Evolutionary conservation across 35 echinoderm and acorn worm species (phyloP), one percentile per base, ranked within the genome.

Genomic region (Apostichopus parvimensis): DNA sequence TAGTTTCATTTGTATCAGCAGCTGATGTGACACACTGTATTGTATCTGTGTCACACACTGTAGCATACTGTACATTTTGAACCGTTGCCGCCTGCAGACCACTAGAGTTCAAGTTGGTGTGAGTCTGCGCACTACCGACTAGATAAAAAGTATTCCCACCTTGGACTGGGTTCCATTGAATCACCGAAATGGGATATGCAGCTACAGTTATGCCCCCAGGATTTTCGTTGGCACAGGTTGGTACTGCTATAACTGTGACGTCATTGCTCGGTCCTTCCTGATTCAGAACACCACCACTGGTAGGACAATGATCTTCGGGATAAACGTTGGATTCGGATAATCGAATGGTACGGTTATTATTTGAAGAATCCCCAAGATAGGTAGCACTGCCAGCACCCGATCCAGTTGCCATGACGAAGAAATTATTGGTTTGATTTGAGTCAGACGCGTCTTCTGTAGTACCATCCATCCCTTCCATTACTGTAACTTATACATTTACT

Each of bases 101-200:
- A 20, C 71, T 18, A 57, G 79, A 82, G 34, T 14, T 82, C 14
- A 68, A 14, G 52, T 21, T 53, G 6, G 86, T 15, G 11, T 68
- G 86, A 34, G 62, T 64, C 45, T 68, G 86, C 57, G 86, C 68
- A 66, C 25, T 88, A 52, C 86, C 64, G 23, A 88, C 18, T 64
- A 88, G 61, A 8, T 88, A 88, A 53, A 72, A 21, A 17, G 86
- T 72, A 17, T 45, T 57, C 23, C 61, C 86, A 34, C 9, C 24
- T 21, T 88, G 86, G 4, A 88, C 61, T 68, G 86, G 86, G 17
- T 88, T 88, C 86, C 86, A 88, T 52, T 88, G 86, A 54, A 88
- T 88, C 54, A 84, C 24, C 17, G 81, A 58, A 24, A 88, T 64
- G 3, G 86, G 86, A 34, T 88, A 88, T 53, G 61, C 7, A 2